Base-by-base conservation (phyloP, 2,797 vertebrate species). In the Mastacembelus armatus region DNA sequence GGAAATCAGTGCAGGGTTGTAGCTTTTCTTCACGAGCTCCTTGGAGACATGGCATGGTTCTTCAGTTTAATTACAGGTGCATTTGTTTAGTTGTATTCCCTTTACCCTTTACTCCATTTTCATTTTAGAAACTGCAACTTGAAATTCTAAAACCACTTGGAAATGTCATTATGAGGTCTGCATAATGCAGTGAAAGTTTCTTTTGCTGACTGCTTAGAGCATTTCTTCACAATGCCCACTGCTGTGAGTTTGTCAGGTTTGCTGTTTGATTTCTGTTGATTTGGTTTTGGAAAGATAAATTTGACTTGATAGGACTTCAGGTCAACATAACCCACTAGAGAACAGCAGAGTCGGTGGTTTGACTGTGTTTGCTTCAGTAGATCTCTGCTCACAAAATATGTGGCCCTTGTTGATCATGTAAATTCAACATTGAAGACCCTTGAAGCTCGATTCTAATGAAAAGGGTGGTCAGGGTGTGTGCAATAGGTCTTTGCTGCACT, bases 331-430 rank as follows among this genome's bases (percentile, higher is more conserved):
- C 33, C 63, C 56, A 15, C 32, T 36, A 0, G 69, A 74, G 51
- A 59, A 36, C 26, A 40, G 16, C 52, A 42, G 43, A 49, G 35
- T 29, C 50, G 44, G 16, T 36, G 39, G 33, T 63, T 33, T 54
- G 61, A 29, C 54, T 64, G 55, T 76, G 32, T 69, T 65, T 63
- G 47, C 64, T 73, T 58, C 44, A n/a, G 62, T 54, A 39, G 36
- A 16, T 55, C 55, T 70, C 44, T 22, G 27, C 59, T 74, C 60
- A 38, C 22, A 45, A 62, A 52, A 29, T 27, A 8, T 15, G 44
- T 36, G 52, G 51, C 47, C 45, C 21, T 27, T 1, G 26, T 47
- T 44, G 47, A 45, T 65, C 5, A 5, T 65, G 45, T 33, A 5
- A 56, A 40, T 11, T 52, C 38, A 22, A 21, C 45, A 66, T 70